phyloP scores from a whole-genome alignment of 2,888 invertebrate species.

The Ophion ventricosus region DNA sequence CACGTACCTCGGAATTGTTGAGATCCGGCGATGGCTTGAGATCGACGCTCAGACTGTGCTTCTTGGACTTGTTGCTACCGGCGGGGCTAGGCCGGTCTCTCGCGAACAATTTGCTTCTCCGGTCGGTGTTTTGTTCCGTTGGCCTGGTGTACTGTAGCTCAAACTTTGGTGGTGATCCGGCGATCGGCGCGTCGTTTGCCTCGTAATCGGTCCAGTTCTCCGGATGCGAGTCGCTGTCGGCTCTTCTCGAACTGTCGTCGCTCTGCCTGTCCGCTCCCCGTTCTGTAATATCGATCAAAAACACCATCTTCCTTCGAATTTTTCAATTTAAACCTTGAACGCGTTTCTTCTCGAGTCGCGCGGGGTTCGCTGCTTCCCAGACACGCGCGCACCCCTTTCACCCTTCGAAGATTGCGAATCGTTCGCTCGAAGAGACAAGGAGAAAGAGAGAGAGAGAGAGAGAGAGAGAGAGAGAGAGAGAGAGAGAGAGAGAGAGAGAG shows the following conservation, averaged over 20 bases:
- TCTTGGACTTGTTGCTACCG: slow-evolving; percentile 86
- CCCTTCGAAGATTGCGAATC: background rate
- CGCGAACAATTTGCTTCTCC: slow-evolving; percentile 86
- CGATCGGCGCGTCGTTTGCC: slow-evolving; percentile 87
- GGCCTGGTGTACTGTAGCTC: slow-evolving; percentile 82
- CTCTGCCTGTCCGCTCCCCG: slow-evolving; percentile 84
- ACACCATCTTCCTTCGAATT: slow-evolving; percentile 28
- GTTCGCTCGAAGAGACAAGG: background rate
- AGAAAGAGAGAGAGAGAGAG: background rate
- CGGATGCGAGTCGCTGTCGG: slow-evolving; percentile 85
- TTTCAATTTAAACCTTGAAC: background rate
- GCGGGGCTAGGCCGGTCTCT: slow-evolving; percentile 83
- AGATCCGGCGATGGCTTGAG: slow-evolving; percentile 80
- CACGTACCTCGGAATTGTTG: slow-evolving; percentile 78
- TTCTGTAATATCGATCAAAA: slow-evolving; percentile 77
- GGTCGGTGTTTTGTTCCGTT: slow-evolving; percentile 78
- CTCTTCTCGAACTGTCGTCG: slow-evolving; percentile 85
- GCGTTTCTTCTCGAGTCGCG: background rate
- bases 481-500: background rate
- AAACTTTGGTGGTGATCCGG: slow-evolving; percentile 87
- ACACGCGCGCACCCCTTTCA: background rate
- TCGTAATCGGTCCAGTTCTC: slow-evolving; percentile 88
- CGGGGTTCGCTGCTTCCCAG: background rate
- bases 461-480: too few relatives aligned
- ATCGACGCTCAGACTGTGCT: slow-evolving; percentile 86